Base-by-base conservation (phyloP, 2,797 vertebrate species). In the Sebastes hubbsi region DNA sequence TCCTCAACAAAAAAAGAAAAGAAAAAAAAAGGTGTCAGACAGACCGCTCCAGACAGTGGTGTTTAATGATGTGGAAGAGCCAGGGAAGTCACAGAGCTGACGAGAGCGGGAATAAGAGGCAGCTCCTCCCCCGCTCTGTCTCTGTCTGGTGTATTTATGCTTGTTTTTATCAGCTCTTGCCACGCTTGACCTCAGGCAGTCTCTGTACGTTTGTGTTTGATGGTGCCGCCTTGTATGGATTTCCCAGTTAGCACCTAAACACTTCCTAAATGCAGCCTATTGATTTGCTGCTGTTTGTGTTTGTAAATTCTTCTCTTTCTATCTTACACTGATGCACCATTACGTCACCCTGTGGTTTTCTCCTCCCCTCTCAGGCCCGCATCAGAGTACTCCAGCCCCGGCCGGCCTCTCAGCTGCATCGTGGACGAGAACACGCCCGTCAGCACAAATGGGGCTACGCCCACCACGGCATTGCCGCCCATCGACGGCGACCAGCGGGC, bases 351-450 rank as follows among this genome's bases (percentile, higher is more conserved):
- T 52, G 46, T 20, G 46, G 46, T 52, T 52, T 20, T 52, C 46
- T 12, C n/a, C 8, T 54, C 29, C 10, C 8, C n/a, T 18, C 73
- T 54, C 81, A 99, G 98, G 92, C 98, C 98, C 1, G 98, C 98
- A 0, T 99, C 98, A 0, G 98, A 99, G 92, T 99, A 99, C 94
- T 99, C 98, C 80, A 99, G 98, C 89, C 98, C 96, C 0, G 98
- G 98, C 60, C 94, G 98, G 78, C 98, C 98, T 0, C 97, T 98
- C 86, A 99, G 98, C 96, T 99, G 98, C 87, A 95, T 99, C 10
- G 98, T 98, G 86, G 98, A 99, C 2, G 98, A 99, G 93, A 99
- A 99, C 95, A 99, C 97, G 1, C 98, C 98, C 1, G 86, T 99
- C 72, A 97, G 89, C 73, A 97, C 97, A 0, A 99, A 99, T 1